Conservation (phyloP, 2,797 vertebrate genomes). For the Mormyrus proboscirostris region DNA sequence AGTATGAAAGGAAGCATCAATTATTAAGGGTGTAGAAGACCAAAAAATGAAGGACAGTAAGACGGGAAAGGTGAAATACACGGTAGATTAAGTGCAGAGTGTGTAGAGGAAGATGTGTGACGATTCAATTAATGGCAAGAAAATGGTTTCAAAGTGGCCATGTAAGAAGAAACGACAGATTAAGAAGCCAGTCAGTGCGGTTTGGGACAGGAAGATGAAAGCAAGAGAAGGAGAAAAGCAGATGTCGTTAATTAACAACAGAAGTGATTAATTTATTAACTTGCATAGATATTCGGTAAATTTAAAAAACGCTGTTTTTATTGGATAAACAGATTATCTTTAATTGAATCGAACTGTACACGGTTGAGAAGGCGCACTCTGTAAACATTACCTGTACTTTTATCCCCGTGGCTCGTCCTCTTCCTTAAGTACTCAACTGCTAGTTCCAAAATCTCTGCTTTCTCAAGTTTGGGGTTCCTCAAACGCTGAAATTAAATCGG, state of each 20-base stretch:
- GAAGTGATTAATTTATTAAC: background rate
- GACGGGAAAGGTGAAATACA: background rate
- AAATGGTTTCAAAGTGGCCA: background rate
- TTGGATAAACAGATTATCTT: background rate
- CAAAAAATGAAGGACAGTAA: background rate
- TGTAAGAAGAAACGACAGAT: background rate
- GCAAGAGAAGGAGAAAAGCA: background rate
- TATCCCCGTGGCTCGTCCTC: constrained; percentile 15
- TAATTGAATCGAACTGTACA: background rate
- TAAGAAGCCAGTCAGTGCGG: background rate
- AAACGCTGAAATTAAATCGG: constrained; percentile 51
- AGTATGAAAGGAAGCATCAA: background rate
- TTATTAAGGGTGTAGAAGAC: background rate
- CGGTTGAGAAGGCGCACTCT: background rate
- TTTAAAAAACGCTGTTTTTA: background rate
- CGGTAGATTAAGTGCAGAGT: background rate
- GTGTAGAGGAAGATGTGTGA: background rate
- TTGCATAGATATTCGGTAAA: background rate
- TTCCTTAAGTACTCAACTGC: constrained; percentile 63
- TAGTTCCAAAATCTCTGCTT: constrained; percentile 68
- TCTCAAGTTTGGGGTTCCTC: constrained; percentile 69
- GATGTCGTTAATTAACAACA: background rate
- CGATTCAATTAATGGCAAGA: background rate
- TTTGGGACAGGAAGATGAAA: background rate
- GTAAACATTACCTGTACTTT: background rate